Conservation (phyloP, 2,113 vertebrate genomes). For the Microtus richardsoni region DNA sequence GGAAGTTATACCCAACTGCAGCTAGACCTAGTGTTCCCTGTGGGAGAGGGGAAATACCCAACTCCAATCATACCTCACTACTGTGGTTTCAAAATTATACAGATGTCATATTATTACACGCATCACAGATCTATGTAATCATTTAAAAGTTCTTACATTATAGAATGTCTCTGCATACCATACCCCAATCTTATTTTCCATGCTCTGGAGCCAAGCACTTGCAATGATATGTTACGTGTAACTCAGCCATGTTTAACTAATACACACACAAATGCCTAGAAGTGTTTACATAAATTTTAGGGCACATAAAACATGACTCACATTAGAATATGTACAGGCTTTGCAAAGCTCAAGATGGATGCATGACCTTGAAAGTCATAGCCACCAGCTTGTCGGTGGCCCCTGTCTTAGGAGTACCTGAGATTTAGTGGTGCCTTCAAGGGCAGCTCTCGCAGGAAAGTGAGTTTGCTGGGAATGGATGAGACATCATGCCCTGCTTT, state of each 20-base stretch:
- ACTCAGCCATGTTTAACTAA: constrained; percentile 23
- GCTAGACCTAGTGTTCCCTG: neutral
- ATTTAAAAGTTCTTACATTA: constrained; percentile 47
- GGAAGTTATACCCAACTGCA: neutral
- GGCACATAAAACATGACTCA: neutral
- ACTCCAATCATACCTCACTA: neutral
- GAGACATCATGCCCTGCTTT: neutral
- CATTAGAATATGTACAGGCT: neutral
- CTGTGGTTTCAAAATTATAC: neutral
- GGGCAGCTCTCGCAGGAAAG: neutral
- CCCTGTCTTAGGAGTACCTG: neutral
- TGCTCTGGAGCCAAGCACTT: neutral
- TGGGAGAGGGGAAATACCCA: neutral
- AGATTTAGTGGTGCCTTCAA: neutral
- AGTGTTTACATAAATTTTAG: neutral
- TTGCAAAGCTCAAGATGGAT: neutral
- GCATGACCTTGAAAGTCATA: neutral
- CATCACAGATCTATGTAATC: neutral
- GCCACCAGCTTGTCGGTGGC: neutral
- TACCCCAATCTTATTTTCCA: constrained; percentile 37
- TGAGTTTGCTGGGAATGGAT: neutral
- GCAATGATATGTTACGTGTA: neutral
- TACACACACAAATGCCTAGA: neutral
- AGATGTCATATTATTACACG: constrained; percentile 19
- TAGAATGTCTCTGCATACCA: constrained; percentile 5